These are phyloP conservation scores for Heteromyza rotundicornis DNA, from an alignment of 2,888 invertebrate species.

Conservation along the genomic window DNA sequence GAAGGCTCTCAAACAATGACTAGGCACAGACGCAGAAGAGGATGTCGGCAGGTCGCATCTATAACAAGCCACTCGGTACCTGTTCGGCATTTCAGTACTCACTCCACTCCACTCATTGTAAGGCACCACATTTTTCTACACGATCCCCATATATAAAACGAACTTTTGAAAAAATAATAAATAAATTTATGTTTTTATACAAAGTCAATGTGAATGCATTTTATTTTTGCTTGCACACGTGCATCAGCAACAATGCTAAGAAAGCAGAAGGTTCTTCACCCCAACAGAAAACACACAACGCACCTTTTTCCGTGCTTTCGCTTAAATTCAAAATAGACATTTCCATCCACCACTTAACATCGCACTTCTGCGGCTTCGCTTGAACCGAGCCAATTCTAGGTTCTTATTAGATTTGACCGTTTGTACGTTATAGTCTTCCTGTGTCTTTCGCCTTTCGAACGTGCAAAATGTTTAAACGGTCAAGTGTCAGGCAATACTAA, in stretches of 20 bases:
- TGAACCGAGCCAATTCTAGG: slow-evolving; percentile 8
- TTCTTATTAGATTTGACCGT: slow-evolving; percentile 51
- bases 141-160: neutral
- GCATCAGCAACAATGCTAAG: neutral
- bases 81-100: neutral
- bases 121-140: slow-evolving; percentile 1
- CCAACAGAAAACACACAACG: too few species aligned
- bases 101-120: neutral
- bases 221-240: neutral
- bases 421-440: slow-evolving; percentile 41
- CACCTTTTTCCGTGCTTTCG: too few species aligned
- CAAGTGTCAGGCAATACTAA: neutral
- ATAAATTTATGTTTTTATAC: slow-evolving; percentile 19
- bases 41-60: neutral
- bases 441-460: slow-evolving; percentile 39
- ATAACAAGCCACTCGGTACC: neutral
- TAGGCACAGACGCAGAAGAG: slow-evolving; percentile 19
- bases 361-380: slow-evolving; percentile 36
- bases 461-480: slow-evolving; percentile 38
- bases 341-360: neutral
- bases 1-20: slow-evolving; percentile 47
- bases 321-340: too few species aligned
- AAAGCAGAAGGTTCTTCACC: neutral
- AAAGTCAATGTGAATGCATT: neutral
- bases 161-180: slow-evolving; percentile 9